Evolutionary conservation across 2,797 vertebrate species (phyloP).

Genomic region (Scleropages formosus): DNA sequence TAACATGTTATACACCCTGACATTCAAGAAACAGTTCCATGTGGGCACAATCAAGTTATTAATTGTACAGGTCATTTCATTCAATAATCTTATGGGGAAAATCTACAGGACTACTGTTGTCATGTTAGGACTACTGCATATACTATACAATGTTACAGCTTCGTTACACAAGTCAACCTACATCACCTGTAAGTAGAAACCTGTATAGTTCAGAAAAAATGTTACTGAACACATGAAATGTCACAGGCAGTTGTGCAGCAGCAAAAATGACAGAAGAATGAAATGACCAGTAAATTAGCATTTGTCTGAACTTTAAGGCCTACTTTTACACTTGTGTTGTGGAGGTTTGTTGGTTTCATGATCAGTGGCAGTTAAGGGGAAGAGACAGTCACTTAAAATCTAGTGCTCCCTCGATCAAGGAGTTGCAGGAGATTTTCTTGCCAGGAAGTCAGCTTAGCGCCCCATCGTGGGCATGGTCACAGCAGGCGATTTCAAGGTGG

Average conservation of each 20-base stretch:
- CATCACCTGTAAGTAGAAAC: neutral
- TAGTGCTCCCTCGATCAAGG: neutral
- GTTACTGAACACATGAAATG: neutral
- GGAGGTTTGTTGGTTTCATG: slow-evolving; percentile 6
- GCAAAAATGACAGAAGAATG: neutral
- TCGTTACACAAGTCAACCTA: too few species aligned
- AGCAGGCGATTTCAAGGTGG: slow-evolving; percentile 81
- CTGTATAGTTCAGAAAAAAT: neutral
- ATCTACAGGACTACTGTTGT: too few species aligned
- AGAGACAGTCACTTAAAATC: neutral
- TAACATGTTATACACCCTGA: too few species aligned
- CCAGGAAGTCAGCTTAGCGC: slow-evolving; percentile 62
- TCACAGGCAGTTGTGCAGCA: neutral
- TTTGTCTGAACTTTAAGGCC: slow-evolving; percentile 43
- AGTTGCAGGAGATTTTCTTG: neutral
- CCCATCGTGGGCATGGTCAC: slow-evolving; percentile 98
- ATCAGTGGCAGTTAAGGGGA: neutral
- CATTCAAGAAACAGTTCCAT: neutral
- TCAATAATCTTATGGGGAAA: too few species aligned
- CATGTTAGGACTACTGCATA: too few species aligned
- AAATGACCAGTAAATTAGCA: neutral
- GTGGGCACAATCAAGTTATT: too few species aligned
- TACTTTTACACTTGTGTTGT: slow-evolving; percentile 37
- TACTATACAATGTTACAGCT: too few species aligned
- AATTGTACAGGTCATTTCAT: too few species aligned